phyloP scores from a whole-genome alignment of 2,888 invertebrate species.

The Apantesis nais region DNA sequence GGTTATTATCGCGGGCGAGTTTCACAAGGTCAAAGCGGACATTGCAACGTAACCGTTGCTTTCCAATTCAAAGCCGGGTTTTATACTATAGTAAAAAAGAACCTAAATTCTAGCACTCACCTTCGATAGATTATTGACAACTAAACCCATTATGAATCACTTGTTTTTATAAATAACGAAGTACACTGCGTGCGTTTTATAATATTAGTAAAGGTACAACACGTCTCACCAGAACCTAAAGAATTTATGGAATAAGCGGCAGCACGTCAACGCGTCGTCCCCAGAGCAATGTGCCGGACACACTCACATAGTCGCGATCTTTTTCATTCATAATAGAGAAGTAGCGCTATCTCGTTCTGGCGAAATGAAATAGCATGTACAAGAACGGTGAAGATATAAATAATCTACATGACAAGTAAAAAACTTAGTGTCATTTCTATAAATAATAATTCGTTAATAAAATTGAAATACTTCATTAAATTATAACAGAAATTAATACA shows the following conservation, averaged over 20 bases:
- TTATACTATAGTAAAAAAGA: slow-evolving; percentile 43
- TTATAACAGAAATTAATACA: slow-evolving; percentile 10
- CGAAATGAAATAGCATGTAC: slow-evolving; percentile 39
- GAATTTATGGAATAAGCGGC: slow-evolving; percentile 71
- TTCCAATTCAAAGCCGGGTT: slow-evolving; percentile 76
- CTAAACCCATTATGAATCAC: slow-evolving; percentile 74
- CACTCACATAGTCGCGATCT: slow-evolving; percentile 67
- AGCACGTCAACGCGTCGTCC: slow-evolving; percentile 29
- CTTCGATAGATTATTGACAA: slow-evolving; percentile 75
- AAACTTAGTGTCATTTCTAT: not conserved
- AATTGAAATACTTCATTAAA: not conserved
- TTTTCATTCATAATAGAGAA: slow-evolving; percentile 80
- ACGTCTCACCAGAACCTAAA: slow-evolving; percentile 76
- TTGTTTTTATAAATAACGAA: slow-evolving; percentile 42
- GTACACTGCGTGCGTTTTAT: slow-evolving; percentile 56
- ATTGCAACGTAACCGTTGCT: slow-evolving; percentile 82
- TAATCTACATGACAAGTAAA: slow-evolving; percentile 11
- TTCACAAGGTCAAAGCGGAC: slow-evolving; percentile 86
- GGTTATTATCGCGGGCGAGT: slow-evolving; percentile 81
- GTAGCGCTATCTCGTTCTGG: slow-evolving; percentile 71
- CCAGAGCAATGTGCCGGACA: slow-evolving; percentile 59
- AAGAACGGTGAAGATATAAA: slow-evolving; percentile 52
- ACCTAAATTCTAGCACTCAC: slow-evolving; percentile 61
- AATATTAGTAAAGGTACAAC: slow-evolving; percentile 48
- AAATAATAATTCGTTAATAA: not conserved